Evolutionary conservation across 2,888 invertebrate species (phyloP).

Genomic region (Malachius bipustulatus): DNA sequence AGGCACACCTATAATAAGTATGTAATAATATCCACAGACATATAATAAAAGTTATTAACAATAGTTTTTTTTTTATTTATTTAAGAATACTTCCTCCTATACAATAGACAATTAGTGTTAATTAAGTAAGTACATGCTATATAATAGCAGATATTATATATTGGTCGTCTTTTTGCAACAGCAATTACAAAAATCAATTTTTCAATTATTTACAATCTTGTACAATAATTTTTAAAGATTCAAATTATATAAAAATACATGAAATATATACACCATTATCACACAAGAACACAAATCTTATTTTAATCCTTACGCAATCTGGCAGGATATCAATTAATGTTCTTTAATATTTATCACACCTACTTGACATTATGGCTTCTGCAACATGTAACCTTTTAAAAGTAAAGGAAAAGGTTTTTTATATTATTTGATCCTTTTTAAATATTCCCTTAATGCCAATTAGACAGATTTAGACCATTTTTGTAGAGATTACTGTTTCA

Average conservation of each 20-base stretch:
- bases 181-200: not conserved
- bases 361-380: too few species aligned
- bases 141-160: conserved; percentile 1
- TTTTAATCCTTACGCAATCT: not conserved
- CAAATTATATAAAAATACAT: conserved; percentile 1
- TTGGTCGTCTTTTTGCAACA: not conserved
- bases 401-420: too few species aligned
- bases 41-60: conserved; percentile 2
- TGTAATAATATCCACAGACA: too few species aligned
- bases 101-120: not conserved
- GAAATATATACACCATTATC: not conserved
- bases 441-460: too few species aligned
- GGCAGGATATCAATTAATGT: conserved; percentile 1
- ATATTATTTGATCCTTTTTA: too few species aligned
- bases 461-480: too few species aligned
- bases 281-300: not conserved
- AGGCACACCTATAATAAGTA: not conserved
- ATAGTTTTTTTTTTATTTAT: not conserved
- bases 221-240: too few species aligned
- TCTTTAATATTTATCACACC: too few species aligned
- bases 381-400: too few species aligned
- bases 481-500: too few species aligned
- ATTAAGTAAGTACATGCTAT: not conserved
- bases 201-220: not conserved
- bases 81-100: too few species aligned